These are phyloP conservation scores for Meteorus colon DNA, from an alignment of 2,888 invertebrate species.

Conservation along the genomic window DNA sequence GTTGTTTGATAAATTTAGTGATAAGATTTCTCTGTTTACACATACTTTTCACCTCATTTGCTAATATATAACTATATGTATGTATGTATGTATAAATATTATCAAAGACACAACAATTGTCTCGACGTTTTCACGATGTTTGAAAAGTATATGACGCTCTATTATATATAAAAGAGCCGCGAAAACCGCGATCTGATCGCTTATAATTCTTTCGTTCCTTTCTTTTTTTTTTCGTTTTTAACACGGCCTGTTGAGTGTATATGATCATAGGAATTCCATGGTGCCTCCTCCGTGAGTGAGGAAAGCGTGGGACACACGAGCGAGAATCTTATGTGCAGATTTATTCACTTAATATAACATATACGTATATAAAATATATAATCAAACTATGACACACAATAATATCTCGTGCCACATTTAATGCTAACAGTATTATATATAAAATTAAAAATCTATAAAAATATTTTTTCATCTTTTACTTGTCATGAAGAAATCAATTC, in stretches of 20 bases:
- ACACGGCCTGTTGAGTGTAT: slow-evolving; percentile 11
- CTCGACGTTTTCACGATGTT: slow-evolving; percentile 3
- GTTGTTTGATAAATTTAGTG: slow-evolving; percentile 27
- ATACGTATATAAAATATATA: slow-evolving; percentile 3
- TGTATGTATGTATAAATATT: background rate
- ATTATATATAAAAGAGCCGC: slow-evolving; percentile 14
- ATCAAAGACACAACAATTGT: slow-evolving; percentile 19
- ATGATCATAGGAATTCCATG: slow-evolving; percentile 31
- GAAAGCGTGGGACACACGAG: slow-evolving; percentile 42
- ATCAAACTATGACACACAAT: slow-evolving; percentile 1
- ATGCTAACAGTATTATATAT: background rate
- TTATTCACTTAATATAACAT: slow-evolving; percentile 25
- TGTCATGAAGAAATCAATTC: background rate
- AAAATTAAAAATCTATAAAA: background rate
- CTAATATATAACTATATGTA: slow-evolving; percentile 8
- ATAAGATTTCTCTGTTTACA: slow-evolving; percentile 15
- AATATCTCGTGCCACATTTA: background rate
- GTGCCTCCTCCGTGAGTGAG: slow-evolving; percentile 29
- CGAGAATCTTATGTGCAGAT: slow-evolving; percentile 14
- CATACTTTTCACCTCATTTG: background rate
- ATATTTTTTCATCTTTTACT: background rate
- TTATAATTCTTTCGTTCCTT: slow-evolving; percentile 2
- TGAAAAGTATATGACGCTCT: slow-evolving; percentile 3
- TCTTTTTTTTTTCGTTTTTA: slow-evolving; percentile 12
- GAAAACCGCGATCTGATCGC: background rate